Percentiles rank a stretch among this genome's conserved stretches.
These are phyloP conservation scores for Cecidostiba fungosa DNA, from an alignment of 2,888 invertebrate genomes.

Conservation along the genomic window DNA sequence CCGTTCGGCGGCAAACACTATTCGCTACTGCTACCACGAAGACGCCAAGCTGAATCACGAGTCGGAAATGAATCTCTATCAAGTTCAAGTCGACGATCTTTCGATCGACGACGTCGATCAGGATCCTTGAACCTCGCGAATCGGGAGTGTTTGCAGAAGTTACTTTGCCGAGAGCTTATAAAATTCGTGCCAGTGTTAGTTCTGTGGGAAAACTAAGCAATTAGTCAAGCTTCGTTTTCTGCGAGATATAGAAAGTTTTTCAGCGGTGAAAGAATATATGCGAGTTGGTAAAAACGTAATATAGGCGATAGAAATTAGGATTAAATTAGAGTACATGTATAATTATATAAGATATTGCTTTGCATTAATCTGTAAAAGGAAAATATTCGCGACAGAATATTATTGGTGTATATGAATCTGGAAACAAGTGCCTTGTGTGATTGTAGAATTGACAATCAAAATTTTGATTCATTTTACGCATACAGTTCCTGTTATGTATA, in stretches of 20 bases:
- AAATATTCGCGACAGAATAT: background rate
- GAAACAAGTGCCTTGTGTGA: too few species aligned
- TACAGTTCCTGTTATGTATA: slow-evolving; percentile 8
- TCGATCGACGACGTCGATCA: background rate
- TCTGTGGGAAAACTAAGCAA: background rate
- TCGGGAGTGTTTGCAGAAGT: background rate
- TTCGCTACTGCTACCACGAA: slow-evolving; percentile 48
- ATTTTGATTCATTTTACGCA: too few species aligned
- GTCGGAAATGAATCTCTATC: slow-evolving; percentile 51
- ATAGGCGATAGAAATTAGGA: background rate
- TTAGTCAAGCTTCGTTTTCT: slow-evolving; percentile 9
- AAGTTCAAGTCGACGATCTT: slow-evolving; percentile 40
- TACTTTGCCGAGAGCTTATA: background rate
- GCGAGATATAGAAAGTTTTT: background rate
- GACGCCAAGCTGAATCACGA: slow-evolving; percentile 49
- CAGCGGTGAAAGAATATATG: background rate
- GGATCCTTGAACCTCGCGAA: background rate
- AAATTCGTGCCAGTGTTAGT: background rate
- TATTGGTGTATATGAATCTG: too few species aligned
- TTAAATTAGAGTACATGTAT: background rate
- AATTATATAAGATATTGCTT: too few species aligned
- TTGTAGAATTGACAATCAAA: too few species aligned
- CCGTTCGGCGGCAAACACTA: slow-evolving; percentile 43
- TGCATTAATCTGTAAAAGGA: background rate
- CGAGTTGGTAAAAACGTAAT: background rate